Percentiles rank a stretch among this genome's conserved stretches.
These are phyloP conservation scores for Myzus persicae DNA, from an alignment of 1,140 invertebrate genomes.

Conservation along the genomic window DNA sequence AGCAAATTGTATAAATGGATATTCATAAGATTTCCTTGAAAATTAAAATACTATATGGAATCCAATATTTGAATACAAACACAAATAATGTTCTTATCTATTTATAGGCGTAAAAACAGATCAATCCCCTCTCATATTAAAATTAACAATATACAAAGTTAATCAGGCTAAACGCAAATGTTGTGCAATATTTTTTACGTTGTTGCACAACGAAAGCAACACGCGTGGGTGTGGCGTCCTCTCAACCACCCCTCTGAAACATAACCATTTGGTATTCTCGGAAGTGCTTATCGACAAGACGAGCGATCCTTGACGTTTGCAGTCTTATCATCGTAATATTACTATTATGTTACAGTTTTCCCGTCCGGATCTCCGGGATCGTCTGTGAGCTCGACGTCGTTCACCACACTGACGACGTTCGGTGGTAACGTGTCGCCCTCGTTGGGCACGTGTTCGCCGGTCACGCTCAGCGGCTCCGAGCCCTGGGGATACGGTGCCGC, in stretches of 20 bases:
- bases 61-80: not conserved
- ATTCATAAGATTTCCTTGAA: too few relatives aligned
- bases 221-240: not conserved
- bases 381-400: conserved; percentile 63
- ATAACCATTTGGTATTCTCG: not conserved
- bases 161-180: not conserved
- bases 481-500: conserved; percentile 76
- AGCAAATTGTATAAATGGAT: too few relatives aligned
- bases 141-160: not conserved
- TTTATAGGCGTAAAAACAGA: not conserved
- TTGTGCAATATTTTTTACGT: not conserved
- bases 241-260: not conserved
- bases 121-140: not conserved
- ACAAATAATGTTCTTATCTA: not conserved
- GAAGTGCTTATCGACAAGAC: not conserved
- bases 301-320: not conserved
- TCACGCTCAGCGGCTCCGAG: conserved; percentile 65
- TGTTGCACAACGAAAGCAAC: not conserved
- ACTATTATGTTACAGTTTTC: not conserved
- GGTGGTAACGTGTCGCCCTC: conserved; percentile 67
- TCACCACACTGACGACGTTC: conserved; percentile 73
- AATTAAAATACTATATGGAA: not conserved
- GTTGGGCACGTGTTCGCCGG: conserved; percentile 70
- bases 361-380: conserved; percentile 60
- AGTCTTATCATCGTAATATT: not conserved